Conservation (phyloP, 1,140 invertebrate genomes). For the Macrobrachium nipponense region DNA sequence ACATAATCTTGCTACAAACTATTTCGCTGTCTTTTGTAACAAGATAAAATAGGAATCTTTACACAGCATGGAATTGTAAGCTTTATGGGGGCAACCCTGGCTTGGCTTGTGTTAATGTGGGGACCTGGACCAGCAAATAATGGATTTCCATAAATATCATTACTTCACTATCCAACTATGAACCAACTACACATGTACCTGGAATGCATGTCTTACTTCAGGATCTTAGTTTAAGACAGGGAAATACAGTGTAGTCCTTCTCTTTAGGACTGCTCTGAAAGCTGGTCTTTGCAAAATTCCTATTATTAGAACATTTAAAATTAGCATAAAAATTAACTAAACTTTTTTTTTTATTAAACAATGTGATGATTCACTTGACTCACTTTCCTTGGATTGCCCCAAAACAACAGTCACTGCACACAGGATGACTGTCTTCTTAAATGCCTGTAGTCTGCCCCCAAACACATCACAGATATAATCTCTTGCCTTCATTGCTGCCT, state of each 20-base stretch:
- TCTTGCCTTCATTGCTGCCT: constrained; percentile 51
- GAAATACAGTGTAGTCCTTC: constrained; percentile 44
- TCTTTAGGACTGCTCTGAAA: neutral
- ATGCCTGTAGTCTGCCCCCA: constrained; percentile 48
- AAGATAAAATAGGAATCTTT: constrained; percentile 61
- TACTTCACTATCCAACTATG: constrained; percentile 17
- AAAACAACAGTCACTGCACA: constrained; percentile 26
- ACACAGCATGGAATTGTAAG: constrained; percentile 58
- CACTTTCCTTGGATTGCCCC: constrained; percentile 4
- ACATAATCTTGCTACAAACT: constrained; percentile 63
- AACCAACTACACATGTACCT: constrained; percentile 49
- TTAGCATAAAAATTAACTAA: neutral
- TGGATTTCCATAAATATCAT: constrained; percentile 7
- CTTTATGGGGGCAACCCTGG: constrained; percentile 55
- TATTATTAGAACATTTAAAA: neutral
- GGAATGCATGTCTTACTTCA: constrained; percentile 54
- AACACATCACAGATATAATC: constrained; percentile 58
- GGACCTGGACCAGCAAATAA: constrained; percentile 1
- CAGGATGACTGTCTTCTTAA: constrained; percentile 14
- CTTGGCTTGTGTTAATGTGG: constrained; percentile 46
- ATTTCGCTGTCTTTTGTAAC: constrained; percentile 62
- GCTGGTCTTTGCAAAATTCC: too few species aligned
- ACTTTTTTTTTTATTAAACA: neutral
- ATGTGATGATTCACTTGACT: neutral
- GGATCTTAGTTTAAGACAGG: constrained; percentile 46